Evolutionary conservation across 2,797 vertebrate genomes (phyloP), one percentile per base, ranked within the genome.

Genomic region (Amphiprion clarkii): DNA sequence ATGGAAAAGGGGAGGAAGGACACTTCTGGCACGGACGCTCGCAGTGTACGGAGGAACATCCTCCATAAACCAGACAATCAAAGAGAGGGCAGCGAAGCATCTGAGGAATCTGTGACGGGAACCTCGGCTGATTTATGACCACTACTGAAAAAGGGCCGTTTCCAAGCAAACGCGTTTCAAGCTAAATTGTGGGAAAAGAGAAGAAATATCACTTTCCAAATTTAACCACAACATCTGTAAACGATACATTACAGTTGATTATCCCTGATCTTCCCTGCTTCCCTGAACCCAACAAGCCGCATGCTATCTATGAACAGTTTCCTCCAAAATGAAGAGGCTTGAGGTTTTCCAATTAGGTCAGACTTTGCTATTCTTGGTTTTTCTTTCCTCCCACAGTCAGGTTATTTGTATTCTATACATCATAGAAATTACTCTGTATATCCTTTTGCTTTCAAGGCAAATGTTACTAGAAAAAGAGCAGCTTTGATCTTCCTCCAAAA

Each of bases 41-140:
- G 3, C 81, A 65, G 79, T 53, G 61, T 65, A 68, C 75, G 65
- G 82, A 76, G 86, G 86, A 88, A 89, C 79, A 76, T 85, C 86
- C 82, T 67, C 87, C 81, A 86, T 92, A 91, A 93, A 93, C 68
- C 85, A 90, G 87, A 89, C 79, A 79, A 92, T 92, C 88, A 90
- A 78, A 89, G 81, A 62, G 67, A 74, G 81, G 88, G 81, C 78
- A 83, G 85, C 5, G 63, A 85, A 73, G 71, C 87, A 88, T 87
- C 67, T 61, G 77, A 44, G 81, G 85, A 88, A 89, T 88, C 85
- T 66, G 61, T 59, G 69, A 74, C 19, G n/a, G 74, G 52, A 81
- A 86, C 76, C 75, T 83, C 68, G 0, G 59, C 66, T 78, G 86
- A 91, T 89, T 92, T 85, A 89, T 73, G 64, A 57, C 58, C 63